Percentiles rank a stretch among this genome's conserved stretches.
These are phyloP conservation scores for Caenorhabditis imperialis DNA, from an alignment of 2,888 invertebrate species.

Conservation along the genomic window DNA sequence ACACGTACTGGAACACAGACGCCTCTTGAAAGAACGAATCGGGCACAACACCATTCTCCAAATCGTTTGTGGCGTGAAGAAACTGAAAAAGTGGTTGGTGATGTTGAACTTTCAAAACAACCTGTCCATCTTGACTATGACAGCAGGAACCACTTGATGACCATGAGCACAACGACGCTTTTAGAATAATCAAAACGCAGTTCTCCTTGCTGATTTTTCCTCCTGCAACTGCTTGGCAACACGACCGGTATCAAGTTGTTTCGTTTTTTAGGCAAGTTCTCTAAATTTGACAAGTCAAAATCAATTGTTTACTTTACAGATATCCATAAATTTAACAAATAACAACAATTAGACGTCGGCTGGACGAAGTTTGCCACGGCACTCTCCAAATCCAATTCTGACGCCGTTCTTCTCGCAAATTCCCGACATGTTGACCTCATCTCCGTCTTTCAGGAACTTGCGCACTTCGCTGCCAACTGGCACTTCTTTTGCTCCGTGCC, in stretches of 20 bases:
- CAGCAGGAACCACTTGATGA: constrained; percentile 50
- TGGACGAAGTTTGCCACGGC: constrained; percentile 90
- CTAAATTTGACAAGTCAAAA: too few species aligned
- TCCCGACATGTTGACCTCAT: constrained; percentile 84
- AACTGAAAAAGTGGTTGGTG: constrained; percentile 12
- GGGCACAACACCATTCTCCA: constrained; percentile 55
- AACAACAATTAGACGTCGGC: constrained; percentile 81
- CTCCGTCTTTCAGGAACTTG: constrained; percentile 94
- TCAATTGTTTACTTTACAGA: too few species aligned
- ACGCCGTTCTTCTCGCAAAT: constrained; percentile 85
- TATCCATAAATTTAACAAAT: too few species aligned
- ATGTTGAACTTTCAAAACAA: constrained; percentile 57
- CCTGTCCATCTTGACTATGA: constrained; percentile 66
- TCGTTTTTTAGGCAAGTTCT: too few species aligned
- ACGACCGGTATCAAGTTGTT: constrained; percentile 58
- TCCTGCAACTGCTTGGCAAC: constrained; percentile 53
- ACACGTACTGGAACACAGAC: constrained; percentile 50
- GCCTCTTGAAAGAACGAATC: constrained; percentile 43
- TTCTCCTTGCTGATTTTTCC: constrained; percentile 50
- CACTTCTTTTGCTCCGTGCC: constrained; percentile 92
- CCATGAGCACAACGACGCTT: too few species aligned
- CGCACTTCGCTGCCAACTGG: constrained; percentile 86
- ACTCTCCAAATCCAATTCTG: constrained; percentile 93
- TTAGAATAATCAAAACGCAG: constrained; percentile 58
- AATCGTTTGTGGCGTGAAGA: constrained; percentile 20